Conservation (phyloP, 2,797 vertebrate species). For the Phrynocephalus vlangalii region DNA sequence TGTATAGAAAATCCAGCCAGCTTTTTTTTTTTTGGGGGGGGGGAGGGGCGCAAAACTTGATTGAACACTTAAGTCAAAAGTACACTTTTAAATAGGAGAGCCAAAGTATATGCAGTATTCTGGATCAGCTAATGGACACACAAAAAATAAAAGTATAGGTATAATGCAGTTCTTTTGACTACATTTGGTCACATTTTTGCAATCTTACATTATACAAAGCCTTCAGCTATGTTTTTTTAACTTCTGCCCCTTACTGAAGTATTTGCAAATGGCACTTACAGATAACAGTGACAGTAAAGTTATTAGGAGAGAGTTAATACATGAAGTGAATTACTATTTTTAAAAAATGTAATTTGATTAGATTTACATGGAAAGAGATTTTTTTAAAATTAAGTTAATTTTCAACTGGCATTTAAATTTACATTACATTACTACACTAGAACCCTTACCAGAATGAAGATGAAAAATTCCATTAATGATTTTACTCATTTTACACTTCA, state of each 20-base stretch:
- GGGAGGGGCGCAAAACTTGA: not conserved
- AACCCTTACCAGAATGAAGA: no score
- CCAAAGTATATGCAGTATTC: not conserved
- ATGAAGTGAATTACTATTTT: no score
- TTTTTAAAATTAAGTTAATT: no score
- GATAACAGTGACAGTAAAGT: not conserved
- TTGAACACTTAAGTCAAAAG: not conserved
- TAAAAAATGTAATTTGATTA: no score
- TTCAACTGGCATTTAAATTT: no score
- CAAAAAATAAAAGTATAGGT: not conserved
- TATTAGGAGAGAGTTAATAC: no score
- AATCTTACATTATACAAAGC: not conserved
- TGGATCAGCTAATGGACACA: not conserved
- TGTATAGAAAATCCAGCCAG: not conserved
- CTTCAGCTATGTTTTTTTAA: not conserved
- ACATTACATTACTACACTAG: no score
- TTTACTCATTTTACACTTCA: no score
- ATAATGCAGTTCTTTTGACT: not conserved
- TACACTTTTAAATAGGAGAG: not conserved
- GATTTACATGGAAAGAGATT: no score
- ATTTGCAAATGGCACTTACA: not conserved
- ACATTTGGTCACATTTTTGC: not conserved
- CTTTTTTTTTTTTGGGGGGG: not conserved
- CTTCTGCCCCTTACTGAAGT: not conserved
- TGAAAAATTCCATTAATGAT: no score